Percentiles rank a stretch among this genome's conserved stretches.
phyloP scores from a whole-genome alignment of 2,797 vertebrate species.

The Amniataba percoides region DNA sequence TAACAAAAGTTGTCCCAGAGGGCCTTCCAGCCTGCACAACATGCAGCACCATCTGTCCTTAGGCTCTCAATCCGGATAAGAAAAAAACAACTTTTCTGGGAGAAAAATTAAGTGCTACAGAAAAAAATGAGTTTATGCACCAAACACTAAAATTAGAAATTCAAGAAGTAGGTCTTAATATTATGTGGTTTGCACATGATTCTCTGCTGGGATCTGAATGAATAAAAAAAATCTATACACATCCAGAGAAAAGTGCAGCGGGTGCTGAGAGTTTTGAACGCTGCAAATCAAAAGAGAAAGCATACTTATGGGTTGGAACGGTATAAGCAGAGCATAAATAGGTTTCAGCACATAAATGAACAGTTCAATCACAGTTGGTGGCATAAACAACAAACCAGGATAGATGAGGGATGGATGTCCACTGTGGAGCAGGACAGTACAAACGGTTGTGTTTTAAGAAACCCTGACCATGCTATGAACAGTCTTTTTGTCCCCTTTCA shows the following conservation, averaged over 20 bases:
- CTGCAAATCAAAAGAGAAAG: constrained; percentile 21
- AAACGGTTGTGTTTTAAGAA: constrained; percentile 27
- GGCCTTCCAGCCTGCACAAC: background rate
- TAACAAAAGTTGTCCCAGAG: background rate
- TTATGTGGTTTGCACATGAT: constrained; percentile 33
- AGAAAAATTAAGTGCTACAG: background rate
- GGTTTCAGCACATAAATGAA: constrained; percentile 47
- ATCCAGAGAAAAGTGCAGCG: constrained; percentile 32
- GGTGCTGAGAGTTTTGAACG: constrained; percentile 22
- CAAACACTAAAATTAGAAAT: constrained; percentile 40
- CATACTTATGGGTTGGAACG: constrained; percentile 27
- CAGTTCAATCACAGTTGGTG: constrained; percentile 25
- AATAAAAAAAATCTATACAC: constrained; percentile 48
- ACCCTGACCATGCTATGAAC: constrained; percentile 47
- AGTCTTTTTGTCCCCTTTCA: constrained; percentile 41
- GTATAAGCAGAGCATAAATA: constrained; percentile 28
- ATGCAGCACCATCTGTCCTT: constrained; percentile 1
- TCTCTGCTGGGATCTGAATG: constrained; percentile 51
- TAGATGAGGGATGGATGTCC: background rate
- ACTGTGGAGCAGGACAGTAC: constrained; percentile 23
- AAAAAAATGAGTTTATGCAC: constrained; percentile 4
- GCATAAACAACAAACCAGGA: constrained; percentile 11
- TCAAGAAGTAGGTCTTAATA: constrained; percentile 44
- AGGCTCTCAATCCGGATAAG: background rate
- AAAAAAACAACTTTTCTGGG: background rate